Evolutionary conservation across 2,797 vertebrate species (phyloP).

Genomic region (Hozukius guyotensis): DNA sequence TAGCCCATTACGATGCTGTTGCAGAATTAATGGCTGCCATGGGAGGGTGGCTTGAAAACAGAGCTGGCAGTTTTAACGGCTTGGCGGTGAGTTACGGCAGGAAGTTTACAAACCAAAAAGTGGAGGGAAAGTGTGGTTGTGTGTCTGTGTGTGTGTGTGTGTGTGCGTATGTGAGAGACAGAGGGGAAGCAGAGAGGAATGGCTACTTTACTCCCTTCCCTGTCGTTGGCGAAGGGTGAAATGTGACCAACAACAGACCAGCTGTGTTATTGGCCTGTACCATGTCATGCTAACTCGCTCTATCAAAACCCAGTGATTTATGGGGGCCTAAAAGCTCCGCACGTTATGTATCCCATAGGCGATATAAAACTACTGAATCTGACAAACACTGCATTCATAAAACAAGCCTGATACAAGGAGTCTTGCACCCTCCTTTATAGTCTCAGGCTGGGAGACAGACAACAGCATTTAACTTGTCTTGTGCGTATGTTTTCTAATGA

Average conservation of each 20-base stretch:
- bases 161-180: constrained; percentile 29
- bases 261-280: constrained; percentile 66
- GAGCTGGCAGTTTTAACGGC: constrained; percentile 89
- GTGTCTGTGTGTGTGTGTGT: constrained; percentile 17
- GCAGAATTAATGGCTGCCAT: constrained; percentile 91
- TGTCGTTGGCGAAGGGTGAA: constrained; percentile 69
- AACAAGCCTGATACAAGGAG: constrained; percentile 46
- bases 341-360: constrained; percentile 63
- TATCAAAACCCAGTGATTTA: constrained; percentile 71
- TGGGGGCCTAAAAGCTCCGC: constrained; percentile 46
- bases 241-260: constrained; percentile 78
- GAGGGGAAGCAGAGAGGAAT: constrained; percentile 34
- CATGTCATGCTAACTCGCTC: constrained; percentile 65
- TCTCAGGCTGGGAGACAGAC: constrained; percentile 5
- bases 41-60: constrained; percentile 87
- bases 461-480: constrained; percentile 32
- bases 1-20: constrained; percentile 90
- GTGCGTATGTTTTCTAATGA: constrained; percentile 57
- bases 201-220: constrained; percentile 42
- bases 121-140: constrained; percentile 52
- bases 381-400: constrained; percentile 64
- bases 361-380: constrained; percentile 63
- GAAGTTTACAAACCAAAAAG: constrained; percentile 80
- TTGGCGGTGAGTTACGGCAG: constrained; percentile 87
- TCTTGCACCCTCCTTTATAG: constrained; percentile 7